phyloP scores from a whole-genome alignment of 2,113 vertebrate genomes.

The Rissa tridactyla region DNA sequence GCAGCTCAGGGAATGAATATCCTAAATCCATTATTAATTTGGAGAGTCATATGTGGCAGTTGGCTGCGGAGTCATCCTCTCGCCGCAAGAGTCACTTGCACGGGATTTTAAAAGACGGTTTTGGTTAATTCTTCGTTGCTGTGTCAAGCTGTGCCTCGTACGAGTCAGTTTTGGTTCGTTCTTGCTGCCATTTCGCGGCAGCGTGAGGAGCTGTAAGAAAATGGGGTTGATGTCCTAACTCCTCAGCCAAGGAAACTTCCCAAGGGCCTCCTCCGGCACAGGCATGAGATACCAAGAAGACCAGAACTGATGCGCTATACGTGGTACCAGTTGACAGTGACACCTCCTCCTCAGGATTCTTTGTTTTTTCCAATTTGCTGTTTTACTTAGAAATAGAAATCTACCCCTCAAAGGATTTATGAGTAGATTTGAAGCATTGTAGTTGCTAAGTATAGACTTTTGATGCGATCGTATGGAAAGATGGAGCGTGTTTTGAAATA shows the following conservation, averaged over 20 bases:
- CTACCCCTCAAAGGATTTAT: constrained; percentile 16
- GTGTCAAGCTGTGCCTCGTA: background rate
- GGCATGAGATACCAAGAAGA: background rate
- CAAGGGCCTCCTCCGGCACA: background rate
- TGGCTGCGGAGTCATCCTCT: background rate
- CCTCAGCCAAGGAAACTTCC: background rate
- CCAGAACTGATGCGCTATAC: accelerated
- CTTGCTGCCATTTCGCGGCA: constrained; percentile 13
- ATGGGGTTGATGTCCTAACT: background rate
- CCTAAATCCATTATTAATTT: constrained; percentile 50
- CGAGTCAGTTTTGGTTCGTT: background rate
- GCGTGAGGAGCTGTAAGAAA: background rate
- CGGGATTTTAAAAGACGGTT: background rate
- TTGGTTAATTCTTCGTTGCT: background rate
- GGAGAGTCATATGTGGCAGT: background rate
- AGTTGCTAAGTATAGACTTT: background rate
- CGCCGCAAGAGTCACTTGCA: background rate
- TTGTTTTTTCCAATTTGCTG: background rate
- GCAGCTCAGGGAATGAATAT: constrained; percentile 24
- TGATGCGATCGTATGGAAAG: background rate
- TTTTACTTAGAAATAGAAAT: constrained; percentile 5
- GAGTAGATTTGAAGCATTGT: background rate
- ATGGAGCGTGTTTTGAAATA: background rate
- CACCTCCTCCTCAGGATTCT: constrained; percentile 29
- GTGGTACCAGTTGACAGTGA: background rate